A percentile compares a stretch with the other conserved stretches of the same genome.
These are phyloP conservation scores for Apodemia duryi DNA, from an alignment of 2,888 invertebrate species.

Conservation along the genomic window DNA sequence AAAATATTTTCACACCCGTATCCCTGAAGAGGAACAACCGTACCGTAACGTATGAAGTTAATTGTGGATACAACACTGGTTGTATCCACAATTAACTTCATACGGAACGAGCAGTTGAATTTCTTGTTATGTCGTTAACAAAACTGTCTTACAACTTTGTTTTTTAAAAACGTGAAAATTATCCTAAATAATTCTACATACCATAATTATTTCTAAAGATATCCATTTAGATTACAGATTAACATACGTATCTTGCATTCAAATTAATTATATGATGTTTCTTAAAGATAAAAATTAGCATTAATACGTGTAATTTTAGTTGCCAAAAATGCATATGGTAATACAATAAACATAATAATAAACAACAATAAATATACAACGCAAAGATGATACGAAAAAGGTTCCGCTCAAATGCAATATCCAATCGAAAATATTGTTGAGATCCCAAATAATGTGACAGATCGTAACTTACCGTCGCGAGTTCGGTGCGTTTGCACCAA, in stretches of 20 bases:
- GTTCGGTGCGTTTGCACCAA: conserved; percentile 37
- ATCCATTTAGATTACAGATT: conserved; percentile 1
- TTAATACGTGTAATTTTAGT: conserved; percentile 31
- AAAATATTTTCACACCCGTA: too few relatives aligned
- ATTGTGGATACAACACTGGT: too few relatives aligned
- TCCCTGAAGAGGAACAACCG: too few relatives aligned
- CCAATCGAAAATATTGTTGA: conserved; percentile 65
- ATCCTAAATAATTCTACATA: conserved; percentile 6
- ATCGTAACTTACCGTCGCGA: conserved; percentile 63
- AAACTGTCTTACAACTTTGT: background rate
- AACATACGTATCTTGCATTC: conserved; percentile 7
- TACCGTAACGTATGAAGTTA: too few relatives aligned
- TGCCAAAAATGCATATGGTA: conserved; percentile 35
- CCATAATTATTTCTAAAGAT: background rate
- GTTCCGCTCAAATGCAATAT: conserved; percentile 49
- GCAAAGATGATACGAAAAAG: conserved; percentile 36
- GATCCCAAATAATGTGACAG: conserved; percentile 69
- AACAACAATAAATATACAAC: too few relatives aligned
- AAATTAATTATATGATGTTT: conserved; percentile 18
- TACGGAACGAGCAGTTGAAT: background rate
- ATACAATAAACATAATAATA: too few relatives aligned
- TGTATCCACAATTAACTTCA: background rate
- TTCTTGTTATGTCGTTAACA: background rate
- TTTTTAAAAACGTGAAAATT: background rate
- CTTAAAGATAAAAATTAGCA: conserved; percentile 13